These are phyloP conservation scores for Sebastes fasciatus DNA, from an alignment of 2,113 vertebrate species.

Conservation along the genomic window DNA sequence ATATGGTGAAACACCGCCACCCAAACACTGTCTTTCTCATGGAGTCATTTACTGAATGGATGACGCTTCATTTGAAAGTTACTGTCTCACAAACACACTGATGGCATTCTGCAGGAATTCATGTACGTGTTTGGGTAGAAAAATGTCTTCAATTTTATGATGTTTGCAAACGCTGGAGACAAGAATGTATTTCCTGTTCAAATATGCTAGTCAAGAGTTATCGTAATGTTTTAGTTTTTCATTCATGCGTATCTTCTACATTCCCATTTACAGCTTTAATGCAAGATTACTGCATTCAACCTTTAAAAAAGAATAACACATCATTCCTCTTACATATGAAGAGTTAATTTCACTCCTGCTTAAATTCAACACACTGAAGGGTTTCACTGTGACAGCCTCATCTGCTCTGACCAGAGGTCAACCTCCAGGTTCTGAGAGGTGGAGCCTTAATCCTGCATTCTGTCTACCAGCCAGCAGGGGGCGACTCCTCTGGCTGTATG, in stretches of 20 bases:
- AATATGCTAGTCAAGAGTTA: neutral
- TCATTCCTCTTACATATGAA: neutral
- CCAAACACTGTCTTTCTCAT: constrained; percentile 38
- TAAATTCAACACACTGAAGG: neutral
- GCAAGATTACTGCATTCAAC: neutral
- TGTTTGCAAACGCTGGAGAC: neutral
- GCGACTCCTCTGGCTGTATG: neutral
- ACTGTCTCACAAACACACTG: constrained; percentile 34
- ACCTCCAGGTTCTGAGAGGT: neutral
- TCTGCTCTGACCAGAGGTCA: neutral
- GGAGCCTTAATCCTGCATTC: neutral
- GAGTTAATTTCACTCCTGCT: neutral
- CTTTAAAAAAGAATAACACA: neutral
- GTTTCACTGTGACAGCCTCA: neutral
- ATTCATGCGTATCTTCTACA: neutral
- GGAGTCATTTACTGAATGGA: constrained; percentile 58
- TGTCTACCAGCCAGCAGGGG: neutral
- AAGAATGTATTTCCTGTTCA: neutral
- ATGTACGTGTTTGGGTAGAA: constrained; percentile 17
- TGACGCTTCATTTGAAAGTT: constrained; percentile 52
- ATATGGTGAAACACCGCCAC: constrained; percentile 60
- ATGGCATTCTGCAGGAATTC: constrained; percentile 14
- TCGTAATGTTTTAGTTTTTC: neutral
- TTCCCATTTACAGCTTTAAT: neutral
- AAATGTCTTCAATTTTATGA: constrained; percentile 12